Evolutionary conservation across 2,888 invertebrate species (phyloP), one percentile per base, ranked within the genome.

Genomic region (Hypolimnas misippus): DNA sequence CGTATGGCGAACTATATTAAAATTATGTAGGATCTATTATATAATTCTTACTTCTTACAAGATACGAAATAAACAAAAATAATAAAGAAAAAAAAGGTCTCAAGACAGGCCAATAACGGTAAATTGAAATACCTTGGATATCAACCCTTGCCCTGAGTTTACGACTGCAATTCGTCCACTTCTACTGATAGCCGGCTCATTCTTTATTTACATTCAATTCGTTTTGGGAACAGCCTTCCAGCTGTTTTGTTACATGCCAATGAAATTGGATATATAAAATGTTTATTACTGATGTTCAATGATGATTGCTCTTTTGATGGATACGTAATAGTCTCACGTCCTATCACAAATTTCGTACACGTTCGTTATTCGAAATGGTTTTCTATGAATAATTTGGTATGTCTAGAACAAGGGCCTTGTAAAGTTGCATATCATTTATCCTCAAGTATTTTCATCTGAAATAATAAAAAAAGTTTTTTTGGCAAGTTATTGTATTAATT

Each of bases 91-190:
- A 65, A 19, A 54, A 50, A 10, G 10, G 21, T 16, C 53, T 14
- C 52, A 16, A 19, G 12, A 17, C 16, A 57, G 50, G 49, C 33
- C 65, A 57, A 58, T 65, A 62, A 59, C 40, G 51, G 21, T n/a
- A 58, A 65, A 62, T 56, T 51, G 51, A 59, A 65, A 58, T 51
- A 54, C 57, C 33, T 55, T 35, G 40, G 57, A 51, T 46, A 57
- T 55, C 51, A 42, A 49, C 55, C 46, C 46, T 50, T 56, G 51
- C 62, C n/a, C 51, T 25, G 10, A 29, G 46, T 58, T 65, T 59
- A 56, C 58, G 65, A 62, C 35, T 60, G 38, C 50, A 21, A 40
- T 62, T 52, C 65, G 21, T 56, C 59, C 62, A 62, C 62, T 65
- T 62, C 51, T n/a, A 40, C 51, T 62, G 57, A 65, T 61, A 33